phyloP scores from a whole-genome alignment of 2,113 vertebrate species.

The Parus major region DNA sequence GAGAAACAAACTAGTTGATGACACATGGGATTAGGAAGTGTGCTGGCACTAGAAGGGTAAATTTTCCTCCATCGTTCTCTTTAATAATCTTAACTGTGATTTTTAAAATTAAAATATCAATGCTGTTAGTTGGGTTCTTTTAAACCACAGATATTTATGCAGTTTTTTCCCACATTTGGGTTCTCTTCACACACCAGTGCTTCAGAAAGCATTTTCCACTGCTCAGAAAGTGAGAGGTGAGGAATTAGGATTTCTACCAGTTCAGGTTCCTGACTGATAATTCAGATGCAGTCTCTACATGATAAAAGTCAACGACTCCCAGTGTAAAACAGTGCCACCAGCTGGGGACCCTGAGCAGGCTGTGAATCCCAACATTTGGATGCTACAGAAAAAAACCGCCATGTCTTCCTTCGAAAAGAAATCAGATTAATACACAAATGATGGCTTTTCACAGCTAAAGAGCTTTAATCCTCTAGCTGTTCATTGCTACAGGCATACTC shows the following conservation, averaged over 20 bases:
- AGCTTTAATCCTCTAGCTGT: not conserved
- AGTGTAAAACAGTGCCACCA: conserved; percentile 49
- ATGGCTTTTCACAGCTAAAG: not conserved
- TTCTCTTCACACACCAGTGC: not conserved
- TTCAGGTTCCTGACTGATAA: not conserved
- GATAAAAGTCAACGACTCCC: not conserved
- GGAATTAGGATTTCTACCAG: not conserved
- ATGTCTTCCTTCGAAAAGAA: fast-evolving
- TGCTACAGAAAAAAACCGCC: not conserved
- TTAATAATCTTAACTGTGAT: not conserved
- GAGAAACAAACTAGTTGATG: not conserved
- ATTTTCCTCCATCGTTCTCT: not conserved
- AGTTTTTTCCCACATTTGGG: not conserved
- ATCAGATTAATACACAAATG: not conserved
- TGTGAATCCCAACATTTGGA: not conserved
- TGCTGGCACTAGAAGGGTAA: not conserved
- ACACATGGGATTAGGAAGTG: not conserved
- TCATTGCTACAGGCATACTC: not conserved
- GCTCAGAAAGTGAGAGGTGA: not conserved
- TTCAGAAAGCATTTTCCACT: not conserved
- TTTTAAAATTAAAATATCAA: not conserved
- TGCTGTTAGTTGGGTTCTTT: not conserved
- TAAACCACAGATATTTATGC: not conserved
- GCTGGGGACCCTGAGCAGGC: not conserved
- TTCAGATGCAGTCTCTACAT: not conserved